Evolutionary conservation across 1,140 invertebrate genomes (phyloP).

Genomic region (Drosophila watanabei): DNA sequence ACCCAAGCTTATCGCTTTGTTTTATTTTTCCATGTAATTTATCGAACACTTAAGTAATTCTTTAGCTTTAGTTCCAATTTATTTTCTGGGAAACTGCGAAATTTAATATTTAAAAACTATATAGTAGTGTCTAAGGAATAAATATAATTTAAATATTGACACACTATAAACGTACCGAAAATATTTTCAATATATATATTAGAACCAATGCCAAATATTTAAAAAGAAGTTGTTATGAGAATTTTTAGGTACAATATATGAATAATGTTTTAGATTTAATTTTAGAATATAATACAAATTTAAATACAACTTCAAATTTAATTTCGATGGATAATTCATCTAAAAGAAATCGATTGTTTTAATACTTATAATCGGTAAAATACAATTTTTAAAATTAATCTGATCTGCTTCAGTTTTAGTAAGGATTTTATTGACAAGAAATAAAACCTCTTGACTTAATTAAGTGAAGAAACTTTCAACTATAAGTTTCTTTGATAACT

Average conservation of each 20-base stretch:
- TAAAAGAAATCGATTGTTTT: not conserved
- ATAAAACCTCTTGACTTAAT: not conserved
- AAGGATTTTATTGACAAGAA: not conserved
- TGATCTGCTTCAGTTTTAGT: not conserved
- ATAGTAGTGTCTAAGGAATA: too few relatives aligned
- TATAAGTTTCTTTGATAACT: too few relatives aligned
- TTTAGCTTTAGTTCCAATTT: not conserved
- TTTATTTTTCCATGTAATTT: not conserved
- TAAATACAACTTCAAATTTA: not conserved
- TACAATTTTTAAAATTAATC: not conserved
- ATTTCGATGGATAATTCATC: too few relatives aligned
- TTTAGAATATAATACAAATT: not conserved
- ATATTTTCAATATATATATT: too few relatives aligned
- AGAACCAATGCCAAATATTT: too few relatives aligned
- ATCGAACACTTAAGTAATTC: not conserved
- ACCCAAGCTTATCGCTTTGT: not conserved
- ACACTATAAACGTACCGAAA: too few relatives aligned
- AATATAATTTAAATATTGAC: too few relatives aligned
- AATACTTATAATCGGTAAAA: not conserved
- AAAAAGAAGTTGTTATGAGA: too few relatives aligned
- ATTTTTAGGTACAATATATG: too few relatives aligned
- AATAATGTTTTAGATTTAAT: too few relatives aligned
- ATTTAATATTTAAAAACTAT: too few relatives aligned
- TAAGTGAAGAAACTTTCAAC: not conserved
- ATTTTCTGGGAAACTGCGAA: too few relatives aligned